Base-by-base conservation (phyloP, 2,888 invertebrate genomes). In the Cepaea hortensis region DNA sequence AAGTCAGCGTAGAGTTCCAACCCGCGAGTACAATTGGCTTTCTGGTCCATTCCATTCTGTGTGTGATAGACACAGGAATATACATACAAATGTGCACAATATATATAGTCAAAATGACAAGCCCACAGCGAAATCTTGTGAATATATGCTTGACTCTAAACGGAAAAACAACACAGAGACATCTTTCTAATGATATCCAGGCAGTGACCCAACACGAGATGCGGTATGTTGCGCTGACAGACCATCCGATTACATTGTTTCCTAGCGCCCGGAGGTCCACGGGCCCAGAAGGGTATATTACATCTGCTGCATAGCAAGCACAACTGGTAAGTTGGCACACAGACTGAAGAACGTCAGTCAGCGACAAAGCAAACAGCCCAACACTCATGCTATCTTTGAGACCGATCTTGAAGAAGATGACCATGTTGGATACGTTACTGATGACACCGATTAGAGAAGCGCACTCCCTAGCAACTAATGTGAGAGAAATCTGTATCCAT, bases 171-270 rank as follows among this genome's bases (percentile, higher is more conserved):
- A 84, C 84, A 48, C 84, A 84, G 62, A 84, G 11, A 20, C 84
- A 84, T 55, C 84, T 48, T 70, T 84, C 84, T 18, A 84, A n/a
- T 15, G 75, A 55, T 11, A 84, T 23, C 3, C 73, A 61, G 73
- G 75, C 70, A 6, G 84, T 84, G 73, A 84, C 46, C 84, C 84
- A 84, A 61, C 75, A 55, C 23, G 84, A 84, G 61, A 75, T 50
- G 13, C 50, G 55, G 76, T 75, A 84, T 9, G 23, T 18, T 11
- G 61, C 50, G 75, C 73, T 23, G 13, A 50, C 55, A 13, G 35
- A 11, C 84, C 84, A 84, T 3, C 50, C 75, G 5, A 84, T 18
- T 4, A n/a, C 35, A 20, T 55, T 35, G 46, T 23, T 55, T 3
- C 68, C 46, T 7, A 84, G 13, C 13, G 46, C 55, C 62, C 61